Conservation (phyloP, 2,888 invertebrate genomes). For the Drosophila emarginata region DNA sequence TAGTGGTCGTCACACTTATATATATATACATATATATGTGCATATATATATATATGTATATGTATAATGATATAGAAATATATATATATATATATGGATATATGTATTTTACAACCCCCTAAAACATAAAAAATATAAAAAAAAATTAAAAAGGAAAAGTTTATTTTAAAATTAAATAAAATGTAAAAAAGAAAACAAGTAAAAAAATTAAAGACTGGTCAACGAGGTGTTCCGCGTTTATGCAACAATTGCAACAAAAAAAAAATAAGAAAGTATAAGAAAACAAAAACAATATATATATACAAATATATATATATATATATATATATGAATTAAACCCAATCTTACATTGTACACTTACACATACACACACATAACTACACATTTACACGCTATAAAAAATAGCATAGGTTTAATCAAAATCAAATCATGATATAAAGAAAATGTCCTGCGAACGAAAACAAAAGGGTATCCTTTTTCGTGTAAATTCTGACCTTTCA, state of each 20-base stretch:
- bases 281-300: slow-evolving; percentile 42
- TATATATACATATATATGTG: slow-evolving; percentile 29
- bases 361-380: not conserved
- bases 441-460: not conserved
- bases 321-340: slow-evolving; percentile 1
- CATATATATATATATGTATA: slow-evolving; percentile 31
- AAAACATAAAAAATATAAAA: slow-evolving; percentile 10
- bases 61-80: slow-evolving; percentile 5
- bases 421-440: not conserved
- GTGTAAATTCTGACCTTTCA: not conserved
- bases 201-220: slow-evolving; percentile 83
- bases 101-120: slow-evolving; percentile 58
- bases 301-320: not conserved
- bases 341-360: slow-evolving; percentile 5
- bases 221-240: slow-evolving; percentile 83
- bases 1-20: slow-evolving; percentile 20
- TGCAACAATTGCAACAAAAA: slow-evolving; percentile 77
- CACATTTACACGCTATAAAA: slow-evolving; percentile 6
- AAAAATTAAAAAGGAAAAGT: slow-evolving; percentile 31
- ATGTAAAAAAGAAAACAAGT: slow-evolving; percentile 55
- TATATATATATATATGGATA: slow-evolving; percentile 33
- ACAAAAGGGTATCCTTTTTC: not conserved
- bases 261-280: slow-evolving; percentile 41
- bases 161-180: slow-evolving; percentile 54
- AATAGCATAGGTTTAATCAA: slow-evolving; percentile 1